Percentiles rank a stretch among this genome's conserved stretches.
Evolutionary conservation across 2,888 invertebrate genomes (phyloP).

Genomic region (Gasteruption jaculator): DNA sequence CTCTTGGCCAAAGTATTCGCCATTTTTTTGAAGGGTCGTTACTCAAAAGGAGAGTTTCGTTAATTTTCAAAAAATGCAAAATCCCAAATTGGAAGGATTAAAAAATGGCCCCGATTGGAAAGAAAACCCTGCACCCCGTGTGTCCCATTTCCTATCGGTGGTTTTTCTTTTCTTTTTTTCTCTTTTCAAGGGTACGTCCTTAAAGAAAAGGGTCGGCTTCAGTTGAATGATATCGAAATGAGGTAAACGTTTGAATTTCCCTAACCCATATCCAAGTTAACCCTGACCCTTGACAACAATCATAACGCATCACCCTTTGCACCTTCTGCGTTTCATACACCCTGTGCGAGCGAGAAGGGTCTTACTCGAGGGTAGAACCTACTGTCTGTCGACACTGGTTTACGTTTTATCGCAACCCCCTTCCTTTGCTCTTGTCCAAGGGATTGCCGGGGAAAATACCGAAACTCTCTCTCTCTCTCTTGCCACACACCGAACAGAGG

Average conservation of each 20-base stretch:
- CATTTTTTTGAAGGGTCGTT: too few relatives aligned
- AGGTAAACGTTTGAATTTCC: slow-evolving; percentile 34
- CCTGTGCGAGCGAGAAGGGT: slow-evolving; percentile 37
- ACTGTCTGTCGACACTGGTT: slow-evolving; percentile 34
- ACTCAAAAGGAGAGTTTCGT: too few relatives aligned
- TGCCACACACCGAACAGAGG: slow-evolving; percentile 3
- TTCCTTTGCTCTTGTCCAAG: slow-evolving; percentile 25
- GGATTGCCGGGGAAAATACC: slow-evolving; percentile 24
- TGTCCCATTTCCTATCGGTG: too few relatives aligned
- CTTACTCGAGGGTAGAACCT: slow-evolving; percentile 38
- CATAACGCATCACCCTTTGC: slow-evolving; percentile 40
- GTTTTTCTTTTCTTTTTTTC: too few relatives aligned
- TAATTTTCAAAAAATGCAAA: too few relatives aligned
- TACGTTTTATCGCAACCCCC: slow-evolving; percentile 40
- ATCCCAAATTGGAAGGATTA: too few relatives aligned
- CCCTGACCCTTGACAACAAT: slow-evolving; percentile 43
- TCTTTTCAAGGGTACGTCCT: too few relatives aligned
- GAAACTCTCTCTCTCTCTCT: slow-evolving; percentile 8
- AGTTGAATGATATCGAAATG: slow-evolving; percentile 25
- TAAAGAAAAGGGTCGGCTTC: slow-evolving; percentile 17
- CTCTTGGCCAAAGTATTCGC: too few relatives aligned
- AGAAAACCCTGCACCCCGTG: too few relatives aligned
- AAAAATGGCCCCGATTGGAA: too few relatives aligned
- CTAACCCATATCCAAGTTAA: slow-evolving; percentile 35
- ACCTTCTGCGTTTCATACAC: slow-evolving; percentile 31